phyloP scores from a whole-genome alignment of 2,797 vertebrate genomes.

The Phyllotis vaccarum region DNA sequence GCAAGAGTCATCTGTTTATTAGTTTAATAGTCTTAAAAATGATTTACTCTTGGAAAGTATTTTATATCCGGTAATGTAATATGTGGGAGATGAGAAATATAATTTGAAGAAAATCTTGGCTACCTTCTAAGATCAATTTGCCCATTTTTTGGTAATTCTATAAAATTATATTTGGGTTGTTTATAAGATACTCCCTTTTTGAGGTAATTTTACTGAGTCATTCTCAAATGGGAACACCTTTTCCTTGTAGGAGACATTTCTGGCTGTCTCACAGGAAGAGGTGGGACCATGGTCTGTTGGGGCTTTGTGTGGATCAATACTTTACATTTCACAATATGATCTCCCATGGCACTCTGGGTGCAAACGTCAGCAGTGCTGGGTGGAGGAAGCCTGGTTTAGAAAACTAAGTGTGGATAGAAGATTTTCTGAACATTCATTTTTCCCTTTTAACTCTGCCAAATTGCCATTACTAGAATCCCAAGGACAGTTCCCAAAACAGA shows the following conservation, averaged over 20 bases:
- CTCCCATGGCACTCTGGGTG: not conserved
- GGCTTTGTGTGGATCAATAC: not conserved
- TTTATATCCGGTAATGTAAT: not conserved
- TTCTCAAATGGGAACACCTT: not conserved
- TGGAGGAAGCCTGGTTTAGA: not conserved
- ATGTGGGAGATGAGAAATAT: not conserved
- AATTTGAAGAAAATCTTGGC: not conserved
- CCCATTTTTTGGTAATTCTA: not conserved
- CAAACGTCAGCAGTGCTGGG: not conserved
- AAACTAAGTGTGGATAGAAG: not conserved
- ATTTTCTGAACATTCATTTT: not conserved
- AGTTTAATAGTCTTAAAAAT: not conserved
- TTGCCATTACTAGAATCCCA: not conserved
- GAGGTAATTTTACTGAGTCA: not conserved
- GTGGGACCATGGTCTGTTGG: not conserved
- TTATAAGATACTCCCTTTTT: not conserved
- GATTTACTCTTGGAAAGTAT: not conserved
- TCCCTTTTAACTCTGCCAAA: not conserved
- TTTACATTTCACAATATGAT: not conserved
- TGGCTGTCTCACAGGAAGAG: not conserved
- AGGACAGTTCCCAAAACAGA: not conserved
- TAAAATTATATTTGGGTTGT: not conserved
- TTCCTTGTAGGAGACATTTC: not conserved
- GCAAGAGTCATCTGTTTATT: not conserved
- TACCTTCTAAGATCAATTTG: not conserved